Base-by-base conservation (phyloP, 2,888 invertebrate species). In the Macaria notata region DNA sequence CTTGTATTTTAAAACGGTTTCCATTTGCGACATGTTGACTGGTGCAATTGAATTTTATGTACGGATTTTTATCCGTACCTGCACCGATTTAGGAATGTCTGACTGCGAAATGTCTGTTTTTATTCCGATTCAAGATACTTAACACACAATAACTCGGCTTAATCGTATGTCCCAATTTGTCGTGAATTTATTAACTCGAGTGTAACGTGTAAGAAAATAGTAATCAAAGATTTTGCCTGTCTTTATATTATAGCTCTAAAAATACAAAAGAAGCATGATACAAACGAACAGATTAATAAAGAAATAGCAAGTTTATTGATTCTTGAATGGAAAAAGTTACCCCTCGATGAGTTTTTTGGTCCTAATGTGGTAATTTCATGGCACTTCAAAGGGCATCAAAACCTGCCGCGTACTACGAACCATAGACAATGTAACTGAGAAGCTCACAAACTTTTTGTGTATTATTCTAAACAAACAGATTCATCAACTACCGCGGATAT, bases 1-100 rank as follows among this genome's bases (percentile, higher is more conserved):
- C 38, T 38, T 3, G 31, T 29, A 42, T 33, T 19, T 29, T 36
- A 9, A 33, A 31, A 3, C 31, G 31, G 9, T 46, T 49, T 7
- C 31, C 31, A 9, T 50, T 50, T 54, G 58, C 54, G 53, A 43
- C n/a, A 44, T 71, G 72, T 71, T 71, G 72, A 70, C 68, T 70
- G 70, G 69, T 55, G 66, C 72, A 64, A 78, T 76, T 72, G 64
- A 74, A 76, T 75, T 78, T 79, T 75, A 79, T 72, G 65, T 64
- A 63, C 56, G 49, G 62, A 63, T 56, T 70, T 59, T 56, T 46
- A 47, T 49, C 46, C 52, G 46, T 56, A 50, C 53, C 47, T 53
- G 49, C 45, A 42, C 43, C 49, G 41, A 46, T 54, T 58, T 54
- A 57, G 48, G 45, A 52, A 39, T 46, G 52, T 53, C 48, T 52